Evolutionary conservation across 2,888 invertebrate genomes (phyloP).

Genomic region (Chelonus formosanus): DNA sequence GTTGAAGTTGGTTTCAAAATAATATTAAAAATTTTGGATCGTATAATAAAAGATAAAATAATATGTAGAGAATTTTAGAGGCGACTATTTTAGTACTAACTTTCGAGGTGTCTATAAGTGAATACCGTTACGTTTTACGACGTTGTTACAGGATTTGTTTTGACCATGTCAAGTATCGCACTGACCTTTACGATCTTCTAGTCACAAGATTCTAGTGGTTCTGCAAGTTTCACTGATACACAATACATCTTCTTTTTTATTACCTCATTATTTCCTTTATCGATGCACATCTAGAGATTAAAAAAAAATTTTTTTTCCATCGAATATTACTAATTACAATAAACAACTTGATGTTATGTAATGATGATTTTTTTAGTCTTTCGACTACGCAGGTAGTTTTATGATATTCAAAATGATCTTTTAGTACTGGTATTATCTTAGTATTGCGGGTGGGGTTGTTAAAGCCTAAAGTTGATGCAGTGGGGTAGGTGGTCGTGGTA

Average conservation of each 20-base stretch:
- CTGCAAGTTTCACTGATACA: constrained; percentile 14
- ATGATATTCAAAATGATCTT: too few relatives aligned
- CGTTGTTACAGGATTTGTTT: constrained; percentile 41
- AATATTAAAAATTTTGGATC: too few relatives aligned
- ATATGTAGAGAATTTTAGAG: too few relatives aligned
- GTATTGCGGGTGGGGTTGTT: constrained; percentile 51
- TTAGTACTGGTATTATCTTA: too few relatives aligned
- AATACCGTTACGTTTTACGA: constrained; percentile 43
- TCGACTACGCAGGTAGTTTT: too few relatives aligned
- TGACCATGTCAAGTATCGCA: constrained; percentile 41
- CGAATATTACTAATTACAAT: too few relatives aligned
- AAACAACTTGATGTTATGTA: too few relatives aligned
- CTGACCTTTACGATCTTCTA: constrained; percentile 39
- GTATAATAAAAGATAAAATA: too few relatives aligned
- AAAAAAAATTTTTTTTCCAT: too few relatives aligned
- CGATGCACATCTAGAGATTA: background rate
- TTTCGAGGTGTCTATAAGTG: constrained; percentile 21
- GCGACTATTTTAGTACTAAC: too few relatives aligned
- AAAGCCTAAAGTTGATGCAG: constrained; percentile 53
- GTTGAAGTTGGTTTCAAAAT: too few relatives aligned
- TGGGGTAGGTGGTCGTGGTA: constrained; percentile 62
- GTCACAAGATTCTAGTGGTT: constrained; percentile 23
- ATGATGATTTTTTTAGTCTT: too few relatives aligned
- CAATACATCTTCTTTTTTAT: constrained; percentile 30
- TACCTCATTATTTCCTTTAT: background rate